These are phyloP conservation scores for Acronicta alni DNA, from an alignment of 2,888 invertebrate species.

Conservation along the genomic window DNA sequence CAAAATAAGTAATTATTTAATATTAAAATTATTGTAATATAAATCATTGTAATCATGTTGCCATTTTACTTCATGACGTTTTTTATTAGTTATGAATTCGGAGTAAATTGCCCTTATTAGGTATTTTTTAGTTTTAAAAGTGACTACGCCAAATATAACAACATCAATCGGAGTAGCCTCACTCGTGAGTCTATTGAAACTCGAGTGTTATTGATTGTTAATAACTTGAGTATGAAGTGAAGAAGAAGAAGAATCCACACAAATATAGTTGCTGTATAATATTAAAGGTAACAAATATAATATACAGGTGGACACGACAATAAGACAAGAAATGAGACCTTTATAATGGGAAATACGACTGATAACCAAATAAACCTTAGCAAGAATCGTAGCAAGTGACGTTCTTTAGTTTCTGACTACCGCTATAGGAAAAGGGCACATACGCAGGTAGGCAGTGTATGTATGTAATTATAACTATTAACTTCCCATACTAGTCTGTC, in stretches of 20 bases:
- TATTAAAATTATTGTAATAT: constrained; percentile 53
- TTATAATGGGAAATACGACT: too few species aligned
- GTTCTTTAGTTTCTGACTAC: too few species aligned
- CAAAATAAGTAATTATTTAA: constrained; percentile 58
- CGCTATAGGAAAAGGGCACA: too few species aligned
- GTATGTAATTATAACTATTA: too few species aligned
- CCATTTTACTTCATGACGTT: constrained; percentile 66
- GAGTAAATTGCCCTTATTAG: constrained; percentile 53
- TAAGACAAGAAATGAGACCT: too few species aligned
- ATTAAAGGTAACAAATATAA: constrained; percentile 23
- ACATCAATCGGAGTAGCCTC: constrained; percentile 49
- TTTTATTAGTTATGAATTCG: constrained; percentile 53
- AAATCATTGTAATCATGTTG: constrained; percentile 66
- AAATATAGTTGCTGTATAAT: constrained; percentile 19
- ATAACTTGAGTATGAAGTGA: constrained; percentile 28
- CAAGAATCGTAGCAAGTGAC: too few species aligned
- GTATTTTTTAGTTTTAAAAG: constrained; percentile 52
- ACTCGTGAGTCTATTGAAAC: constrained; percentile 40
- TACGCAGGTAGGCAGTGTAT: too few species aligned
- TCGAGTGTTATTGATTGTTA: constrained; percentile 30
- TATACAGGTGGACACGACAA: too few species aligned
- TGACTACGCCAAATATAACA: constrained; percentile 54
- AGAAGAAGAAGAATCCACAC: too few species aligned
- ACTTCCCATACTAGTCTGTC: too few species aligned
- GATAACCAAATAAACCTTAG: too few species aligned